phyloP scores from a whole-genome alignment of 1,140 invertebrate species.

The Armadillidium nasatum region DNA sequence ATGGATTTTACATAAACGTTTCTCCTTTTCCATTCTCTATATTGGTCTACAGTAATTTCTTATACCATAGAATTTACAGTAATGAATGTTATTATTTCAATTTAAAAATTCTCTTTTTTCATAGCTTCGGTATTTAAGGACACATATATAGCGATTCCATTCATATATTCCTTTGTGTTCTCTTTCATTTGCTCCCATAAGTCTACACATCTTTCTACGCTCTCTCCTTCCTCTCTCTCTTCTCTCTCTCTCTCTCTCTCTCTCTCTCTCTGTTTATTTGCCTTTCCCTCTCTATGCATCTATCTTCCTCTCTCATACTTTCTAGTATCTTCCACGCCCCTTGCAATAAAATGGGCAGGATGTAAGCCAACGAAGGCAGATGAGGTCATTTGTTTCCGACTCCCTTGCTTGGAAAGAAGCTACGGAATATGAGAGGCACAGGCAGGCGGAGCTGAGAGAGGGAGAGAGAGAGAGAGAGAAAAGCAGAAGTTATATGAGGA shows the following conservation, averaged over 20 bases:
- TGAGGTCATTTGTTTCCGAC: conserved; percentile 9
- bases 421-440: not conserved
- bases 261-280: not conserved
- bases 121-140: not conserved
- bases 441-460: not conserved
- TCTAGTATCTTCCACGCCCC: not conserved
- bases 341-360: conserved; percentile 11
- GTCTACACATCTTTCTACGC: too few relatives aligned
- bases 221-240: too few relatives aligned
- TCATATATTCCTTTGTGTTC: not conserved
- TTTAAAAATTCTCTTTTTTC: not conserved
- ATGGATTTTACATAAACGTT: conserved; percentile 23
- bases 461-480: not conserved
- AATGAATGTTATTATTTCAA: conserved; percentile 31
- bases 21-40: conserved; percentile 25
- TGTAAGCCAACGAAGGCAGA: not conserved
- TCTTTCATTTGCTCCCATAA: not conserved
- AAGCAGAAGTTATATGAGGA: not conserved
- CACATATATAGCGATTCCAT: not conserved
- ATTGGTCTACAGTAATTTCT: conserved; percentile 22
- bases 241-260: too few relatives aligned
- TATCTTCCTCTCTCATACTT: not conserved
- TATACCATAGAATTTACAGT: conserved; percentile 36
- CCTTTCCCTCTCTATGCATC: not conserved
- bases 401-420: conserved; percentile 2